These are phyloP conservation scores for Sitophilus oryzae DNA, from an alignment of 1,140 invertebrate species.

Conservation along the genomic window DNA sequence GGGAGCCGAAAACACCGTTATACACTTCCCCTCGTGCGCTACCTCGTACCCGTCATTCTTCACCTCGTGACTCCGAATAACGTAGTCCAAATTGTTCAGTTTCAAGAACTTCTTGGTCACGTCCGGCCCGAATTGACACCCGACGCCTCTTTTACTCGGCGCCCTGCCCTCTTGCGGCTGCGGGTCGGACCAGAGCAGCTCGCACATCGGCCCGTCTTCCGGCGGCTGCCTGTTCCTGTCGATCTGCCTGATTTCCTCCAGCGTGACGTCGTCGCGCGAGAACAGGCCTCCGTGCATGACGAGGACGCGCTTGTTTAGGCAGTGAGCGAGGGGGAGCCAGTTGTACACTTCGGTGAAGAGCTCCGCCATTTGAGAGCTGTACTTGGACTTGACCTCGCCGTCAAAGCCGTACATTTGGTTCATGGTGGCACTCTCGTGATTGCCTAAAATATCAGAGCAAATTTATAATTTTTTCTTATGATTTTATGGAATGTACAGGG, in stretches of 20 bases:
- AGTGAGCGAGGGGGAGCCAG: constrained; percentile 92
- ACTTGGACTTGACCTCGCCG: constrained; percentile 96
- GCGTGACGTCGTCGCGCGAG: constrained; percentile 78
- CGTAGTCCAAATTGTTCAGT: constrained; percentile 83
- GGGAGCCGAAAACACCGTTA: constrained; percentile 95
- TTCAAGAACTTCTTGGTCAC: constrained; percentile 84
- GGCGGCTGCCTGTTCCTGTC: constrained; percentile 95
- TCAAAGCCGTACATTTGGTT: constrained; percentile 99
- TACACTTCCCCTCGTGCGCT: constrained; percentile 88
- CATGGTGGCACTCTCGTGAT: constrained; percentile 97
- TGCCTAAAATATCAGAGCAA: too few relatives aligned
- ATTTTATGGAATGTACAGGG: too few relatives aligned
- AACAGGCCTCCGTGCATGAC: constrained; percentile 96
- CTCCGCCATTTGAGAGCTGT: constrained; percentile 88
- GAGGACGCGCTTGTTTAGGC: constrained; percentile 86
- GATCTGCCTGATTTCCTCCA: constrained; percentile 84
- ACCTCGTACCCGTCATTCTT: constrained; percentile 95
- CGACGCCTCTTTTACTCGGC: constrained; percentile 94
- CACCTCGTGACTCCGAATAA: constrained; percentile 96
- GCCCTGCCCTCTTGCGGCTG: constrained; percentile 79
- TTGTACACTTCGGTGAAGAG: constrained; percentile 99
- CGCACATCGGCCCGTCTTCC: constrained; percentile 94
- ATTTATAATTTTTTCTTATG: too few relatives aligned
- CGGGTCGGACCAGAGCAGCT: constrained; percentile 97
- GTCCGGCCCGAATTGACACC: constrained; percentile 98